Evolutionary conservation across 2,113 vertebrate genomes (phyloP), one percentile per base, ranked within the genome.

Genomic region (Pedetes capensis): DNA sequence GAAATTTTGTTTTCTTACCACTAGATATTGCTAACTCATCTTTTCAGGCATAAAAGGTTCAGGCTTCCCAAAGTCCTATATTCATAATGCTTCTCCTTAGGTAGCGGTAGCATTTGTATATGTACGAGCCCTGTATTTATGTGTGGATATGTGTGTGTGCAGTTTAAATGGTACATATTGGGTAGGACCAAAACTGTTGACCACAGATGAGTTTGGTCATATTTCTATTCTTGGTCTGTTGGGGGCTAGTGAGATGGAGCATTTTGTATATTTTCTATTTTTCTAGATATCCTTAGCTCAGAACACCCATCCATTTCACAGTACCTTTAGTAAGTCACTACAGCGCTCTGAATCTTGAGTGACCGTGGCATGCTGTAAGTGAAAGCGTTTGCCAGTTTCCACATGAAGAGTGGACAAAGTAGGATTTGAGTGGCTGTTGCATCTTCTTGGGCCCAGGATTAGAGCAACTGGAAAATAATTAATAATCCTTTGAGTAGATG

Each of bases 21-120:
- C 22, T 49, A 25, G 78, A 23, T n/a, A 18, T 44, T 29, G 2
- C 39, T 32, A 32, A n/a, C 10, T 44, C 0, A 61, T 68, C 25
- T 87, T 97, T 57, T 51, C 51, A 51, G 51, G 14, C 14, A 14
- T 69, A 91, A 66, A 87, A 75, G 22, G 22, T 88, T 55, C 23
- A 90, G 37, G n/a, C 34, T 59, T 1, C 32, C 29, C 10, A 68
- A 29, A 59, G 14, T 29, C 8, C 2, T 47, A 4, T 61, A 3
- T 72, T 80, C 57, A 1, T 44, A 55, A 44, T 49, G 51, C 29
- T 55, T 42, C 37, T 68, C 55, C 86, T 34, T 13, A 29, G 17
- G 3, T 47, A 44, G n/a, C 44, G n/a, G 8, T 49, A 47, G 27
- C 20, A 6, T 42, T 1, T 12, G 0, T 17, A 29, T 29, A 29